Evolutionary conservation across 2,113 vertebrate species (phyloP).

Genomic region (Aphyosemion australe): DNA sequence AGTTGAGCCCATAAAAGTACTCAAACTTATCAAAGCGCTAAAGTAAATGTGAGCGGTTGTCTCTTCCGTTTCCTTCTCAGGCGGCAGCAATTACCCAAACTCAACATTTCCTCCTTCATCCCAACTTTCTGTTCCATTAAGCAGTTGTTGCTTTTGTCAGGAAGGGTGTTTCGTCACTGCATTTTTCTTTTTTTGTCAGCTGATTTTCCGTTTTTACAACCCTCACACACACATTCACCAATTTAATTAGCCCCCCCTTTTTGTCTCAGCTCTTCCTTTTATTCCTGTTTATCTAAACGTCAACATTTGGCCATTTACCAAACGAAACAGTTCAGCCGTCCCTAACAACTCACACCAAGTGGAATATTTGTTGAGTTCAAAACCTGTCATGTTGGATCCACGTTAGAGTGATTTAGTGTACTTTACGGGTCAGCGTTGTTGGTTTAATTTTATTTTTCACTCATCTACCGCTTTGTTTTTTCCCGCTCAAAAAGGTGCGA

Average conservation of each 20-base stretch:
- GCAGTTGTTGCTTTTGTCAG: slow-evolving; percentile 63
- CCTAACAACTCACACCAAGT: slow-evolving; percentile 62
- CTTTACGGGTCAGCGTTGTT: slow-evolving; percentile 40
- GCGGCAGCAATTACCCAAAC: not conserved
- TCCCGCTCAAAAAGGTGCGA: slow-evolving; percentile 13
- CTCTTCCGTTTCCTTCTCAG: not conserved
- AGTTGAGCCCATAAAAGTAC: not conserved
- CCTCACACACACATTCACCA: slow-evolving; percentile 61
- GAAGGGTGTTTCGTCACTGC: slow-evolving; percentile 43
- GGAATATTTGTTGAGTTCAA: slow-evolving; percentile 60
- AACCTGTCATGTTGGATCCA: slow-evolving; percentile 33
- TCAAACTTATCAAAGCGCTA: not conserved
- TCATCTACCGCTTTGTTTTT: slow-evolving; percentile 26
- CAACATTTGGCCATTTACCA: slow-evolving; percentile 92
- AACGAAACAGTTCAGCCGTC: slow-evolving; percentile 90
- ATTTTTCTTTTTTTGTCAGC: slow-evolving; percentile 51
- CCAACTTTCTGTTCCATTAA: slow-evolving; percentile 37
- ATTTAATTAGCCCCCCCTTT: slow-evolving; percentile 91
- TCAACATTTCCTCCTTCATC: not conserved
- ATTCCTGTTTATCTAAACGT: slow-evolving; percentile 89
- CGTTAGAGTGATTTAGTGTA: too few species aligned
- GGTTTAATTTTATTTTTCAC: slow-evolving; percentile 32
- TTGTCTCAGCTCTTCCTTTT: slow-evolving; percentile 87
- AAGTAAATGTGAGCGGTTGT: not conserved
- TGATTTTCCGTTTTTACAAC: slow-evolving; percentile 35